phyloP scores from a whole-genome alignment of 2,888 invertebrate species.

The Phanerotoma sp. region DNA sequence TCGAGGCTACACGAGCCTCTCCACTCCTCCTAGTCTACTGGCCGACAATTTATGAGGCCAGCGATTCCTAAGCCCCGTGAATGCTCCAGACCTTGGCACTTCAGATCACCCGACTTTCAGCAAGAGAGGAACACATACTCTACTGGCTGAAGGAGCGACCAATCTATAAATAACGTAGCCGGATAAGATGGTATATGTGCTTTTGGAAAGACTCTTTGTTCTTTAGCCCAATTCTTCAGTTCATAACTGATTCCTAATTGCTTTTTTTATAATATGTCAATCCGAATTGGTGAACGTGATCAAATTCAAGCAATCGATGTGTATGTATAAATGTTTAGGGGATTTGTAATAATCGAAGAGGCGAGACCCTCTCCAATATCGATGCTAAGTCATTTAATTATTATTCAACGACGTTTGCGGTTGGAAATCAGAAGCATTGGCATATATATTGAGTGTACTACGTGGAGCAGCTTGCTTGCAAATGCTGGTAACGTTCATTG shows the following conservation, averaged over 20 bases:
- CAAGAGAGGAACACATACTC: too few relatives aligned
- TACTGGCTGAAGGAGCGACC: background rate
- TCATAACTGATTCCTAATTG: background rate
- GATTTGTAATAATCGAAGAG: too few relatives aligned
- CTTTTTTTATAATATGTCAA: background rate
- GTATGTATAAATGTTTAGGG: too few relatives aligned
- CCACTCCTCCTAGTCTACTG: slow-evolving; percentile 34
- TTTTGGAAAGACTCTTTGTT: background rate
- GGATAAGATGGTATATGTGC: slow-evolving; percentile 9
- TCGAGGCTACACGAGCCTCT: slow-evolving; percentile 33
- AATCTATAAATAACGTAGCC: slow-evolving; percentile 19
- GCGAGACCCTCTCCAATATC: slow-evolving; percentile 18
- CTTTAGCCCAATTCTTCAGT: background rate
- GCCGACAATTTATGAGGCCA: slow-evolving; percentile 43
- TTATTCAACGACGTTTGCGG: slow-evolving; percentile 15
- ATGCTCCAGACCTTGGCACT: slow-evolving; percentile 29
- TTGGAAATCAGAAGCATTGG: slow-evolving; percentile 17
- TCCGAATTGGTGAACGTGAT: background rate
- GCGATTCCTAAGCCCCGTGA: slow-evolving; percentile 33
- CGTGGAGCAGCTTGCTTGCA: too few relatives aligned
- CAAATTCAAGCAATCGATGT: too few relatives aligned
- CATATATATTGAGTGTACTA: slow-evolving; percentile 1
- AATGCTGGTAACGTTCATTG: background rate
- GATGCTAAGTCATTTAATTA: slow-evolving; percentile 22
- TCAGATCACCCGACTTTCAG: background rate